phyloP scores from a whole-genome alignment of 2,888 invertebrate genomes.

The Agonopterix arenella region DNA sequence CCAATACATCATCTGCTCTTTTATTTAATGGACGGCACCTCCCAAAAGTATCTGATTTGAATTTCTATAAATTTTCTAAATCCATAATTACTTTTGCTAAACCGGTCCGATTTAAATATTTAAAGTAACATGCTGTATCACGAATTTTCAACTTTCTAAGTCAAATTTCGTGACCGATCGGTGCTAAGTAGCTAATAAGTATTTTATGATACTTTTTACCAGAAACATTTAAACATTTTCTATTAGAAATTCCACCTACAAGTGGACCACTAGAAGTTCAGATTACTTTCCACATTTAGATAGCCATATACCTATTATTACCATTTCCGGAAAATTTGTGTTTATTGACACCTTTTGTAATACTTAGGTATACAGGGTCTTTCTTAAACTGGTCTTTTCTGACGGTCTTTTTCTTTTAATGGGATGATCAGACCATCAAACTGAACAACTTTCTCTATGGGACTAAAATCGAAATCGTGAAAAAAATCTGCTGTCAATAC shows the following conservation, averaged over 20 bases:
- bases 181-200: slow-evolving; percentile 6
- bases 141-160: slow-evolving; percentile 8
- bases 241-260: not conserved
- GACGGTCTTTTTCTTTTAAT: too few species aligned
- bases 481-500: too few species aligned
- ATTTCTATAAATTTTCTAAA: slow-evolving; percentile 3
- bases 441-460: too few species aligned
- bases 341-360: not conserved
- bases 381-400: too few species aligned
- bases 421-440: too few species aligned
- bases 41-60: not conserved
- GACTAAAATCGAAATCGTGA: too few species aligned
- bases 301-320: not conserved
- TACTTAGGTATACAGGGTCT: too few species aligned
- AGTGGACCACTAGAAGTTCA: not conserved
- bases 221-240: slow-evolving; percentile 1
- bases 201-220: slow-evolving; percentile 2
- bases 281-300: not conserved
- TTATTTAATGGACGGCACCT: too few species aligned
- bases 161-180: slow-evolving; percentile 8
- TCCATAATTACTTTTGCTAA: slow-evolving; percentile 5
- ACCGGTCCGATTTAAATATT: slow-evolving; percentile 8
- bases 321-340: not conserved
- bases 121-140: slow-evolving; percentile 3
- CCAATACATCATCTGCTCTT: too few species aligned